phyloP scores from a whole-genome alignment of 2,888 invertebrate genomes.

The Cosmia trapezina region DNA sequence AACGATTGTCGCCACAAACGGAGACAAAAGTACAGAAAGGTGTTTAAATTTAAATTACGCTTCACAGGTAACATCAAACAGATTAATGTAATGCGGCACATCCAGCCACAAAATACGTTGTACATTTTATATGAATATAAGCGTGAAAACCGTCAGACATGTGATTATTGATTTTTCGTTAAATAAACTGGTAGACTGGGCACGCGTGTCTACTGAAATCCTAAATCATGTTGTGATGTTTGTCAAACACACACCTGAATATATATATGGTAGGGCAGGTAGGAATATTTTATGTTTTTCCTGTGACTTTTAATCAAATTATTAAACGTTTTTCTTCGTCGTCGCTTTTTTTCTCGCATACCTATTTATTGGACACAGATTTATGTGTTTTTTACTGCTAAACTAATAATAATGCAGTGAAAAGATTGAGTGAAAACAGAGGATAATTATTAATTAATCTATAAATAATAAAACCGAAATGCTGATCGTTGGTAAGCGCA shows the following conservation, averaged over 20 bases:
- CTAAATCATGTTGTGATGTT: slow-evolving; percentile 55
- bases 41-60: slow-evolving; percentile 77
- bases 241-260: slow-evolving; percentile 47
- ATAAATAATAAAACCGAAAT: too few relatives aligned
- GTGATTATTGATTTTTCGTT: slow-evolving; percentile 59
- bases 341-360: slow-evolving; percentile 7
- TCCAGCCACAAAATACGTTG: slow-evolving; percentile 56
- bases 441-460: not conserved
- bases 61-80: slow-evolving; percentile 73
- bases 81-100: slow-evolving; percentile 66
- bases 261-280: slow-evolving; percentile 31
- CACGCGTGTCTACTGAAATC: slow-evolving; percentile 52
- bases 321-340: too few relatives aligned
- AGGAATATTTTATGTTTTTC: slow-evolving; percentile 34
- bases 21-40: slow-evolving; percentile 66
- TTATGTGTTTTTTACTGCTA: slow-evolving; percentile 13
- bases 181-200: slow-evolving; percentile 53
- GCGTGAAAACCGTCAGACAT: slow-evolving; percentile 50
- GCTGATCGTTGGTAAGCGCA: too few relatives aligned
- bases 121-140: slow-evolving; percentile 59
- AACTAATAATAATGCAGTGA: not conserved
- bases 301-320: slow-evolving; percentile 50
- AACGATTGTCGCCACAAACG: slow-evolving; percentile 60
- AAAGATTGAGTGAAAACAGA: not conserved
- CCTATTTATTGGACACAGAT: not conserved